Evolutionary conservation across 2,888 invertebrate species (phyloP).

Genomic region (Steinernema hermaphroditum): DNA sequence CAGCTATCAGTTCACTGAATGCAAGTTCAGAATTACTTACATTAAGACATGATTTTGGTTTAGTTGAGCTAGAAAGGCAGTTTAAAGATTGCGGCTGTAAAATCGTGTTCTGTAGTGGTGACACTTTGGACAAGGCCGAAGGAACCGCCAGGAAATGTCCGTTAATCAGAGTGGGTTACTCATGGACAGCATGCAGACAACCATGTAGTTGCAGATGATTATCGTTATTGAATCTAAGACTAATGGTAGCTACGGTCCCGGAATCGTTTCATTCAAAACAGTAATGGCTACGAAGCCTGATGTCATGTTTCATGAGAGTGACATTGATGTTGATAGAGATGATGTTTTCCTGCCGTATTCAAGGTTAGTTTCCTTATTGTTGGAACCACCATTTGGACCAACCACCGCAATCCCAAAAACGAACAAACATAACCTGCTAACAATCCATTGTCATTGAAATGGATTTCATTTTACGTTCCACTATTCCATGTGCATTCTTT

Average conservation of each 20-base stretch:
- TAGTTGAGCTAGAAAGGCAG: background rate
- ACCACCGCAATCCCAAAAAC: no score
- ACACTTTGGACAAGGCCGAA: background rate
- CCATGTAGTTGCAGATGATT: background rate
- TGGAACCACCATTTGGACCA: no score
- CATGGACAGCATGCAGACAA: no score
- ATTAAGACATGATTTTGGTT: background rate
- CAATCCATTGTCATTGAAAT: no score
- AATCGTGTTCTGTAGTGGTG: background rate
- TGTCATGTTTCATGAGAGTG: background rate
- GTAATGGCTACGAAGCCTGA: background rate
- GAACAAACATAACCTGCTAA: no score
- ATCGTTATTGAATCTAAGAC: background rate
- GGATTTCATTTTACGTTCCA: no score
- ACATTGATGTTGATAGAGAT: constrained; percentile 69
- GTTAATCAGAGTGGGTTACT: background rate
- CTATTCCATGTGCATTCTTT: no score
- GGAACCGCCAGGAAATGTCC: background rate
- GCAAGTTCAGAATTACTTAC: constrained; percentile 43
- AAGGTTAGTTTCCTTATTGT: constrained; percentile 67
- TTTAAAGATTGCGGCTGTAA: background rate
- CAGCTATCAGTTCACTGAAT: constrained; percentile 50
- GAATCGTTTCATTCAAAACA: background rate
- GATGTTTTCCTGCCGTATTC: constrained; percentile 79
- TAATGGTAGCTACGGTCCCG: background rate